A percentile compares a stretch with the other conserved stretches of the same genome.
Evolutionary conservation across 2,888 invertebrate species (phyloP).

Genomic region (Heliconius erato): DNA sequence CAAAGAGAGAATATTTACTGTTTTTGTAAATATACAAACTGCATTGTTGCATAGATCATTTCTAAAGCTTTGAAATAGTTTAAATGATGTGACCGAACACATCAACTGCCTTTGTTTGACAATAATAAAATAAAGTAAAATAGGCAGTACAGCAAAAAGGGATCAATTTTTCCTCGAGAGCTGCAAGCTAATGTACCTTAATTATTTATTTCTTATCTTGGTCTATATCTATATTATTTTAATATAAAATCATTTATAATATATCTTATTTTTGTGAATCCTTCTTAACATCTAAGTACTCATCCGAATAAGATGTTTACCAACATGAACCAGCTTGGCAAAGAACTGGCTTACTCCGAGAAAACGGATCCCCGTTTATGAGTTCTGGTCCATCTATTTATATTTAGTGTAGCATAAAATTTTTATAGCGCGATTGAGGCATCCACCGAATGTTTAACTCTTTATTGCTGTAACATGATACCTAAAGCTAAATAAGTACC

Average conservation of each 20-base stretch:
- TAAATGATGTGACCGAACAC: background rate
- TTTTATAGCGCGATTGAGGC: slow-evolving; percentile 10
- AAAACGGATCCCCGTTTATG: slow-evolving; percentile 1
- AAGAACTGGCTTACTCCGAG: slow-evolving; percentile 13
- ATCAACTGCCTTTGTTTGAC: background rate
- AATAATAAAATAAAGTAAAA: background rate
- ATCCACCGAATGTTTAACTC: background rate
- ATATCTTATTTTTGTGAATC: background rate
- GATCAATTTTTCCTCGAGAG: slow-evolving; percentile 13
- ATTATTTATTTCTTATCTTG: slow-evolving; percentile 4
- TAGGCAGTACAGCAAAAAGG: background rate
- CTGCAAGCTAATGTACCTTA: background rate
- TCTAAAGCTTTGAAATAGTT: background rate
- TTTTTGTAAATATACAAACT: background rate
- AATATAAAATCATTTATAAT: background rate
- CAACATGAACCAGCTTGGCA: slow-evolving; percentile 4
- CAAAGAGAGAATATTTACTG: background rate
- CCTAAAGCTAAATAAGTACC: background rate
- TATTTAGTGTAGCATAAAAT: background rate
- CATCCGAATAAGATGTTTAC: slow-evolving; percentile 18
- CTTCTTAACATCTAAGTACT: slow-evolving; percentile 17
- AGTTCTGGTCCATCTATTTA: background rate
- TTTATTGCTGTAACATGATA: background rate
- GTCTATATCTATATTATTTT: background rate
- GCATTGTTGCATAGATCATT: background rate